Evolutionary conservation across 2,888 invertebrate genomes (phyloP).

Genomic region (Callyntrura sp.): DNA sequence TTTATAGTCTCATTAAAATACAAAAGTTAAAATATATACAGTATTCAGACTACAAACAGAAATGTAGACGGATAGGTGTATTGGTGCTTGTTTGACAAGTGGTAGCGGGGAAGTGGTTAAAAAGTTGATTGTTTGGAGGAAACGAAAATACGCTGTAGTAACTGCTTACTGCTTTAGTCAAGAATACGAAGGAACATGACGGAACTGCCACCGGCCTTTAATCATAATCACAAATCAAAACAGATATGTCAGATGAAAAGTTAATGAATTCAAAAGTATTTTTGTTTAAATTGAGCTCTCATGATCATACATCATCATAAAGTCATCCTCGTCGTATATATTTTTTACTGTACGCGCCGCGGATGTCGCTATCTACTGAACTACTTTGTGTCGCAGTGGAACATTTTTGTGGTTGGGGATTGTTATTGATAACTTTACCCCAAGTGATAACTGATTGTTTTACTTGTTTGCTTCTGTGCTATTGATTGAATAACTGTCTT

Average conservation of each 20-base stretch:
- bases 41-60: neutral
- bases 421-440: too few species aligned
- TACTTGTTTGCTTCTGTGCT: too few species aligned
- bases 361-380: too few species aligned
- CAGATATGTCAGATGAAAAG: neutral
- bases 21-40: constrained; percentile 27
- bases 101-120: constrained; percentile 4
- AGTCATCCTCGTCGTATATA: too few species aligned
- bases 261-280: neutral
- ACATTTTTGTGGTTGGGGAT: too few species aligned
- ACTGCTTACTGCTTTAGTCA: neutral
- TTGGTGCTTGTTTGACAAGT: neutral
- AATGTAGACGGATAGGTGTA: neutral
- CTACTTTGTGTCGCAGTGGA: too few species aligned
- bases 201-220: constrained; percentile 29
- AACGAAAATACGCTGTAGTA: neutral
- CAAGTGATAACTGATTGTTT: too few species aligned
- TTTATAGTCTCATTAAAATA: constrained; percentile 6
- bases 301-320: too few species aligned
- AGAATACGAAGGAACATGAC: constrained; percentile 8
- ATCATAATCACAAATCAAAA: neutral
- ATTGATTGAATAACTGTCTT: neutral
- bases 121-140: neutral
- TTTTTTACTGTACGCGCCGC: too few species aligned
- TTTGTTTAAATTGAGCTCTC: neutral